These are phyloP conservation scores for Hexactinellida sp. DNA, from an alignment of 37 sponge, comb jelly and placozoan genomes.

Conservation along the genomic window DNA sequence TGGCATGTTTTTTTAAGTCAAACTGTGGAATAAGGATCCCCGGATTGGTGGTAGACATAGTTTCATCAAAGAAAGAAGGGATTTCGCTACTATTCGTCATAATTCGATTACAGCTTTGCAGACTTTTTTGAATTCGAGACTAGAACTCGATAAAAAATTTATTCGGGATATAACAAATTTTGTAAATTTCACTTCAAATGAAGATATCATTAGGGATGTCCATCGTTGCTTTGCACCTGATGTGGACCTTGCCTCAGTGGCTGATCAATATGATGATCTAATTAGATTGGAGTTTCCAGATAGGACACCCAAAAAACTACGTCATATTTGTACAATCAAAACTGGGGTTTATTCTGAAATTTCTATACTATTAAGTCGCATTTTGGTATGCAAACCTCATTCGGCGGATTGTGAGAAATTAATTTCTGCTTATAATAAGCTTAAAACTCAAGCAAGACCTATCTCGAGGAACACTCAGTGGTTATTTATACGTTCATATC, in stretches of 20 bases:
- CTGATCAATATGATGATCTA: not conserved
- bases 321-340: not conserved
- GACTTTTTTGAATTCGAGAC: not conserved
- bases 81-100: not conserved
- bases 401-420: not conserved
- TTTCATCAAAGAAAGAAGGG: not conserved
- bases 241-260: not conserved
- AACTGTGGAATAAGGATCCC: not conserved
- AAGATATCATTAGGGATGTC: not conserved
- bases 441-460: not conserved
- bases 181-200: not conserved
- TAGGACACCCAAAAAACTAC: not conserved
- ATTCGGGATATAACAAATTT: not conserved
- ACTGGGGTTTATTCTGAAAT: not conserved
- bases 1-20: not conserved
- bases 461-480: not conserved
- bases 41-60: not conserved
- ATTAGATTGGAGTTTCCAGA: not conserved
- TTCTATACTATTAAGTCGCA: not conserved
- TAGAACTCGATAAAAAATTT: not conserved
- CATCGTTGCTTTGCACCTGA: not conserved
- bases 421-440: constrained; percentile 3
- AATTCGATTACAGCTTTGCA: not conserved
- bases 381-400: constrained; percentile 10
- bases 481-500: constrained; percentile 1